A percentile compares a stretch with the other conserved stretches of the same genome.
These are phyloP conservation scores for Aix galericulata DNA, from an alignment of 2,113 vertebrate genomes.

Conservation along the genomic window DNA sequence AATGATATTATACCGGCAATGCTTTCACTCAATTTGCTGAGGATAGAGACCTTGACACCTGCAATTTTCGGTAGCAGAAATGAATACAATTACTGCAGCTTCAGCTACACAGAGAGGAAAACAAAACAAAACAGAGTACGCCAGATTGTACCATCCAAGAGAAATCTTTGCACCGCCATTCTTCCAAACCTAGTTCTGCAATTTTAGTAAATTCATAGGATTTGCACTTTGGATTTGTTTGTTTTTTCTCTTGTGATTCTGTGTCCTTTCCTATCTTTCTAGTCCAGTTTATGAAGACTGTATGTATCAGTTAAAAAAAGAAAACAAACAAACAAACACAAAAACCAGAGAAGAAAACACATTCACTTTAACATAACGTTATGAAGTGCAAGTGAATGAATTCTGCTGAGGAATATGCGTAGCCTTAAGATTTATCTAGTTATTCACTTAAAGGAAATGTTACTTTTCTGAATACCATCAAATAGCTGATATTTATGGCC, in stretches of 20 bases:
- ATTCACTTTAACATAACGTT: neutral
- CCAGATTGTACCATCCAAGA: neutral
- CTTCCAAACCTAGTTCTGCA: neutral
- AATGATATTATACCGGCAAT: neutral
- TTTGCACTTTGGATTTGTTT: neutral
- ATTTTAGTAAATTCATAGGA: neutral
- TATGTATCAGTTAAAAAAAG: neutral
- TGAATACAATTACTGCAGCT: neutral
- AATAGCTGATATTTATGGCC: neutral
- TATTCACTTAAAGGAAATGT: neutral
- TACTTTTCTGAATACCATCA: neutral
- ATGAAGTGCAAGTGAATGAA: neutral
- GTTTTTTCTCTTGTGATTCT: neutral
- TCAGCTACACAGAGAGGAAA: neutral
- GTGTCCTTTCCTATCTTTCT: neutral
- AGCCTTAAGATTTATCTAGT: neutral
- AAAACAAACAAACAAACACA: neutral
- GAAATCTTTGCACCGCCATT: neutral
- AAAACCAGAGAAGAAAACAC: too few relatives aligned
- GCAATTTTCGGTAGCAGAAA: neutral
- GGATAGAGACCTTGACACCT: neutral
- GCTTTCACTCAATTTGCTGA: neutral
- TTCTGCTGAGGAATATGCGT: neutral
- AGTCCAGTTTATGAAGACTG: neutral
- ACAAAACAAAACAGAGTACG: neutral